Conservation (phyloP, 1,140 invertebrate species). For the Lordiphosa clarofinis region DNA sequence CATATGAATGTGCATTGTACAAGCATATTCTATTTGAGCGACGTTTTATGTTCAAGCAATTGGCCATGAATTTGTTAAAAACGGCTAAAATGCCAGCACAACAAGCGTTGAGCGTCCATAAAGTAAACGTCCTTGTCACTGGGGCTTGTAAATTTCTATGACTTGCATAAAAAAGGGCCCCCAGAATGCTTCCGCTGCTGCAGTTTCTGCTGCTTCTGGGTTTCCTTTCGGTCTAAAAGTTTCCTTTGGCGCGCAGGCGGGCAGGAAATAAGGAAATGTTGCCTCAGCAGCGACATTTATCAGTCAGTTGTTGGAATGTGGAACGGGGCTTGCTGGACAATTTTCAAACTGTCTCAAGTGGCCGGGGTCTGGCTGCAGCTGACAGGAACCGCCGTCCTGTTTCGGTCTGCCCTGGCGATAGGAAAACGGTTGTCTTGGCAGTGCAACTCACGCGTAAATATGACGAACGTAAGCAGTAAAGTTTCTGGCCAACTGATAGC, state of each 20-base stretch:
- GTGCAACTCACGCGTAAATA: slow-evolving; percentile 65
- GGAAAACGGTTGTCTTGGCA: slow-evolving; percentile 17
- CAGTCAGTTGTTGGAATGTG: slow-evolving; percentile 70
- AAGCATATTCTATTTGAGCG: too few relatives aligned
- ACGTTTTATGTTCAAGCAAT: too few relatives aligned
- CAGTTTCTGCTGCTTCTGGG: slow-evolving; percentile 34
- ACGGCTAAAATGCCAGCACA: slow-evolving; percentile 15
- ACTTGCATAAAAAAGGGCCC: slow-evolving; percentile 70
- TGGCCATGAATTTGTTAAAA: not conserved
- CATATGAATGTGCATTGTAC: too few relatives aligned
- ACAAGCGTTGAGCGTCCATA: slow-evolving; percentile 33
- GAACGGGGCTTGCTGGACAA: slow-evolving; percentile 55
- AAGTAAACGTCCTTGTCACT: slow-evolving; percentile 71
- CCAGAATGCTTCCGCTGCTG: slow-evolving; percentile 64
- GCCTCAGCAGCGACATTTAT: slow-evolving; percentile 72
- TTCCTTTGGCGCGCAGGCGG: slow-evolving; percentile 49
- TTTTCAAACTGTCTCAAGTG: slow-evolving; percentile 73
- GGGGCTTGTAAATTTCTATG: slow-evolving; percentile 75
- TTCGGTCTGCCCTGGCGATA: slow-evolving; percentile 37
- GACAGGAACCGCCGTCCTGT: slow-evolving; percentile 45
- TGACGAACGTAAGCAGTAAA: slow-evolving; percentile 76
- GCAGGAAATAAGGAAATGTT: slow-evolving; percentile 74
- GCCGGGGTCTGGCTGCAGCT: slow-evolving; percentile 42
- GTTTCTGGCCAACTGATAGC: slow-evolving; percentile 74
- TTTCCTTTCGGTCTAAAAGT: slow-evolving; percentile 75